Base-by-base conservation (phyloP, 2,888 invertebrate species). In the Catocala fraxini region DNA sequence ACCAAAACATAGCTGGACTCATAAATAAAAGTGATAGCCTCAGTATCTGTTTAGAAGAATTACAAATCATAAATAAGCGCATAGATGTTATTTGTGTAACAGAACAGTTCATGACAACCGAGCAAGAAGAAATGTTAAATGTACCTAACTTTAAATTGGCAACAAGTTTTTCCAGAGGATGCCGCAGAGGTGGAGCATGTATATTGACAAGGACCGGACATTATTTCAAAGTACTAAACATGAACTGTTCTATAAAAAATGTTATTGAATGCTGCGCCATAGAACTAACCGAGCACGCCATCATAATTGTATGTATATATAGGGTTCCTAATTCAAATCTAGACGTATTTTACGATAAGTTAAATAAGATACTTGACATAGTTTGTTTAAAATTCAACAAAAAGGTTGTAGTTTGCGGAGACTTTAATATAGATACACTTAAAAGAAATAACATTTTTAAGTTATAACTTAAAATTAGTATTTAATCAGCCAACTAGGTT, bases 361-460 rank as follows among this genome's bases (percentile, higher is more conserved):
- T 58, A 33, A 33, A 58, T 12, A 10, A 4, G 0, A 12, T 58
- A 1, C 13, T 58, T 15, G 35, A 6, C 11, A 25, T 41, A 13
- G 5, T 45, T 2, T 25, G 35, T 42, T 9, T 35, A 12, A 46
- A 34, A 5, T 9, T 6, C 3, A 15, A 33, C 5, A 39, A n/a
- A 3, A 52, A 47, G 11, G 10, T 58, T 6, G 25, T 58, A 5
- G 4, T 45, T 12, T 13, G 13, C 12, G 45, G 45, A 45, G 45
- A 45, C 45, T 45, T 45, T 45, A 9, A 10, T 52, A 41, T 52
- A 6, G 47, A 58, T 12, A 10, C 42, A 11, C 10, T 58, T 1
- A 58, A 52, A 12, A 41, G 15, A n/a, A 58, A 52, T 58, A 47
- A 12, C 41, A 25, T 47, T 58, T 4, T 10, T 47, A 6, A 35